These are phyloP conservation scores for Synergus japonicus DNA, from an alignment of 2,888 invertebrate genomes.

Conservation along the genomic window DNA sequence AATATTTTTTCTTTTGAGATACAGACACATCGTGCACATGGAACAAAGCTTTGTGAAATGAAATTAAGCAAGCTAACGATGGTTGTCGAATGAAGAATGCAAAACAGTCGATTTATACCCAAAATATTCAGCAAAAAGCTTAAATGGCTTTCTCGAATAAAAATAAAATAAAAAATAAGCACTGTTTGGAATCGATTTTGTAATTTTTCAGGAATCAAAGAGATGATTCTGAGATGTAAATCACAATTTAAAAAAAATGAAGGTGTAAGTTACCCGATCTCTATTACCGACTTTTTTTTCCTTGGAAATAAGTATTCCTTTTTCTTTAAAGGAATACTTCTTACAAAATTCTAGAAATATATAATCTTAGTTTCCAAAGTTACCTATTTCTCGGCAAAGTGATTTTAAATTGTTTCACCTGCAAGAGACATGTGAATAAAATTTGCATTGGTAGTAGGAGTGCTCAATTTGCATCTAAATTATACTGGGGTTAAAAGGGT, in stretches of 20 bases:
- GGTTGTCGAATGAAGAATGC: conserved; percentile 45
- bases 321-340: no score
- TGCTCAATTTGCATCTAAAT: conserved; percentile 39
- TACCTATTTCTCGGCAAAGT: neutral
- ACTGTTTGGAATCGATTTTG: neutral
- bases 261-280: no score
- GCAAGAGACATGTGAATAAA: conserved; percentile 18
- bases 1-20: conserved; percentile 51
- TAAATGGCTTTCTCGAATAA: neutral
- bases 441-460: conserved; percentile 4
- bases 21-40: conserved; percentile 61
- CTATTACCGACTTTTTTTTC: no score
- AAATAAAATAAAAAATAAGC: conserved; percentile 12
- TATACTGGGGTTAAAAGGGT: conserved; percentile 33
- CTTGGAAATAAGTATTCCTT: no score
- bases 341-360: neutral
- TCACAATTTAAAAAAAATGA: neutral
- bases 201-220: neutral
- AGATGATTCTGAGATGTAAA: neutral
- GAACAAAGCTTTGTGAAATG: conserved; percentile 56
- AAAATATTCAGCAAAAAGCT: neutral
- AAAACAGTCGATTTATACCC: neutral
- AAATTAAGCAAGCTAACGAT: conserved; percentile 48
- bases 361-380: neutral
- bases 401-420: neutral